These are phyloP conservation scores for Eupleurogrammus muticus DNA, from an alignment of 2,797 vertebrate species.

Conservation along the genomic window DNA sequence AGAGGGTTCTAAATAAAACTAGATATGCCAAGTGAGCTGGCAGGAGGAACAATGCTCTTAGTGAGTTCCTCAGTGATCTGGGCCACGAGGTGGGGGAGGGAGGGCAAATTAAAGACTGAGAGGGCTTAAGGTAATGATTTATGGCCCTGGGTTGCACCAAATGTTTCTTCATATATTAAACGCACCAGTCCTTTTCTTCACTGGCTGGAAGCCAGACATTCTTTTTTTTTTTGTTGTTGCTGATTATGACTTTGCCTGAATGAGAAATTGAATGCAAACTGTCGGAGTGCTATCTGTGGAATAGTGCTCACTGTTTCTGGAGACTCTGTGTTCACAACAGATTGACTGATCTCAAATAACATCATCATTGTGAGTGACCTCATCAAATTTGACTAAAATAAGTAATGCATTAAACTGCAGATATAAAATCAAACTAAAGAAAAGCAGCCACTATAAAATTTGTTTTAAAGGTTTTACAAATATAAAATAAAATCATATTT, in stretches of 20 bases:
- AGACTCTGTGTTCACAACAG: constrained; percentile 25
- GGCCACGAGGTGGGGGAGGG: constrained; percentile 50
- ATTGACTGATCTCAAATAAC: constrained; percentile 45
- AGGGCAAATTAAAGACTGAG: constrained; percentile 55
- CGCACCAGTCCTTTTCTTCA: constrained; percentile 43
- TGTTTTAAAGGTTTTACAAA: constrained; percentile 2
- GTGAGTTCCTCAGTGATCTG: constrained; percentile 74
- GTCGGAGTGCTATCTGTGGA: constrained; percentile 32
- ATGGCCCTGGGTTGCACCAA: constrained; percentile 58
- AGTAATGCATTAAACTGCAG: constrained; percentile 24
- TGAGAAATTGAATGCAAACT: constrained; percentile 40
- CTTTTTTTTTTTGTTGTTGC: constrained; percentile 49
- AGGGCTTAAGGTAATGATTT: constrained; percentile 68
- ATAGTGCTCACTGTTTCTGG: constrained; percentile 15
- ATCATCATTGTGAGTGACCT: constrained; percentile 32
- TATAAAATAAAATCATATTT: neutral
- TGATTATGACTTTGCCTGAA: constrained; percentile 60
- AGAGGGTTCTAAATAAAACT: constrained; percentile 70
- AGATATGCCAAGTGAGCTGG: constrained; percentile 79
- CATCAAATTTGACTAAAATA: constrained; percentile 20
- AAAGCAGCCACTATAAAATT: neutral
- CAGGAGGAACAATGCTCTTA: constrained; percentile 76
- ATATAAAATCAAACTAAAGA: constrained; percentile 22
- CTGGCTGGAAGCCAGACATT: constrained; percentile 43
- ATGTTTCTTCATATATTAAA: constrained; percentile 65